phyloP scores from a whole-genome alignment of 2,888 invertebrate species.

The Boloria selene region DNA sequence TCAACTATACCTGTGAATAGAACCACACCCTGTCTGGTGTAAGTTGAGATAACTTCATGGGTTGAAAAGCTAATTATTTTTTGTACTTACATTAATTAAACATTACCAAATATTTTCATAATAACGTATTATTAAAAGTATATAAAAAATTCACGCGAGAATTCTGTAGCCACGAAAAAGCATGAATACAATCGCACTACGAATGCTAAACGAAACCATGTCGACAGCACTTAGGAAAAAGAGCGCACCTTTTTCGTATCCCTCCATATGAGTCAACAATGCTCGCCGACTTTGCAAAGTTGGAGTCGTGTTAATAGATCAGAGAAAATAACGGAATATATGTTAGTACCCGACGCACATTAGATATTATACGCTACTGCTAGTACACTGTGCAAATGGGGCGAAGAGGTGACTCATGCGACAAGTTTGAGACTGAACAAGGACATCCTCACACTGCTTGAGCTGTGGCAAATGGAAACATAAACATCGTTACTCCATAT shows the following conservation, averaged over 20 bases:
- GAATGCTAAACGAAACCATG: slow-evolving; percentile 35
- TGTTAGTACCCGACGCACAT: slow-evolving; percentile 35
- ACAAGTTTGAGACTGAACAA: slow-evolving; percentile 66
- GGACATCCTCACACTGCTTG: slow-evolving; percentile 65
- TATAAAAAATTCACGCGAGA: slow-evolving; percentile 28
- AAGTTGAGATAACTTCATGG: slow-evolving; percentile 20
- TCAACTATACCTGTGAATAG: slow-evolving; percentile 6
- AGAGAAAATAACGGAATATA: slow-evolving; percentile 41
- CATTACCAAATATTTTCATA: slow-evolving; percentile 14
- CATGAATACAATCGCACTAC: slow-evolving; percentile 21
- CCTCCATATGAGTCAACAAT: slow-evolving; percentile 29
- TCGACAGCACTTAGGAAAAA: slow-evolving; percentile 33
- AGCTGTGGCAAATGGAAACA: slow-evolving; percentile 70
- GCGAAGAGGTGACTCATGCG: slow-evolving; percentile 65
- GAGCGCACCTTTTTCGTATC: slow-evolving; percentile 26
- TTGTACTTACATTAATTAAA: slow-evolving; percentile 19
- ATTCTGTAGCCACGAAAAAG: slow-evolving; percentile 21
- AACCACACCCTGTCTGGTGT: slow-evolving; percentile 23
- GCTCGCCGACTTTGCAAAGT: slow-evolving; percentile 27
- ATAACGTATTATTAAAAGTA: slow-evolving; percentile 25
- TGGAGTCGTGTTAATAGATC: slow-evolving; percentile 27
- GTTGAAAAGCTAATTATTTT: slow-evolving; percentile 24
- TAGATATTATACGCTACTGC: slow-evolving; percentile 56
- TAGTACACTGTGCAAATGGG: slow-evolving; percentile 54
- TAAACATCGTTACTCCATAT: slow-evolving; percentile 79